These are phyloP conservation scores for Euplagia quadripunctaria DNA, from an alignment of 2,888 invertebrate genomes.

Conservation along the genomic window DNA sequence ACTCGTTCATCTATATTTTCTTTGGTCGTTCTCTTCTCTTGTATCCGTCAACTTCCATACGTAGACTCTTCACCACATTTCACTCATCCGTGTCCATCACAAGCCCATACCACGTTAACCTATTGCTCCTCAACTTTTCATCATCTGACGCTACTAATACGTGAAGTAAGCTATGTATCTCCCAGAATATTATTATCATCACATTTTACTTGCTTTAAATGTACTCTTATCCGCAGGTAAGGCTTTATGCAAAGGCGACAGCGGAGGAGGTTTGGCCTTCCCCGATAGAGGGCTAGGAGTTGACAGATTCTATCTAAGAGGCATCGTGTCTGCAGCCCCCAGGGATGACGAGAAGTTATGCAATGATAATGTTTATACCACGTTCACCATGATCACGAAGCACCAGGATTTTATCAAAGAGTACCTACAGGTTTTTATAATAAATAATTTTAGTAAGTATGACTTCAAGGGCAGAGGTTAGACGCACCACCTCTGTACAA, in stretches of 20 bases:
- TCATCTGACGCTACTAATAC: too few relatives aligned
- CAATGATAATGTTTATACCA: conserved; percentile 44
- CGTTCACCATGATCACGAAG: conserved; percentile 52
- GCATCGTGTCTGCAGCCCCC: conserved; percentile 61
- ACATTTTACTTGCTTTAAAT: background rate
- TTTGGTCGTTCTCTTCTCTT: too few relatives aligned
- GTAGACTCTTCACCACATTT: too few relatives aligned
- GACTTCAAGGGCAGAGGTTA: background rate
- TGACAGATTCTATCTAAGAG: conserved; percentile 60
- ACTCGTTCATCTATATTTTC: too few relatives aligned
- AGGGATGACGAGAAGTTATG: conserved; percentile 44
- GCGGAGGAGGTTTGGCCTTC: conserved; percentile 54
- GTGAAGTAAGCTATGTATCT: too few relatives aligned
- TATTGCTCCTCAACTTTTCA: too few relatives aligned
- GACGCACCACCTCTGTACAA: too few relatives aligned
- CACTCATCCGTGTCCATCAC: too few relatives aligned
- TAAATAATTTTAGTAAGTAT: background rate
- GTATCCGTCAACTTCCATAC: too few relatives aligned
- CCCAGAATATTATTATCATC: too few relatives aligned
- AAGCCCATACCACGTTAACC: too few relatives aligned
- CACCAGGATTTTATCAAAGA: conserved; percentile 48
- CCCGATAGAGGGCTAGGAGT: background rate
- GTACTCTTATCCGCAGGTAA: conserved; percentile 33
- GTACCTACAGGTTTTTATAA: background rate
- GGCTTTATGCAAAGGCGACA: conserved; percentile 49